These are phyloP conservation scores for Lateolabrax maculatus DNA, from an alignment of 2,797 vertebrate genomes.

Conservation along the genomic window DNA sequence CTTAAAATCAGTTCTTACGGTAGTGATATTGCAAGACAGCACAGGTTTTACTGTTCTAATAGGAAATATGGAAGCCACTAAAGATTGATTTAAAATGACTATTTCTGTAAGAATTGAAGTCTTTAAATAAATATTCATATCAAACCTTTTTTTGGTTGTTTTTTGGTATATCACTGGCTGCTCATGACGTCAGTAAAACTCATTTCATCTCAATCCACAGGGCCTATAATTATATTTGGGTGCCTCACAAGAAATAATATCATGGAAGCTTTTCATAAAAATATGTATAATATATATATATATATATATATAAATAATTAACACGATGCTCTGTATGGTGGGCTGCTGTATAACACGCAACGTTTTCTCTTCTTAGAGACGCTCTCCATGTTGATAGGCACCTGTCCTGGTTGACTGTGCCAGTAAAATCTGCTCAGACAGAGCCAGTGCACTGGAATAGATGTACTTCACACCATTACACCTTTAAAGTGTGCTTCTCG, in stretches of 20 bases:
- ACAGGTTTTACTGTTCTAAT: conserved; percentile 73
- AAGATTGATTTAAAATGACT: conserved; percentile 66
- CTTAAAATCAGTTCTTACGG: conserved; percentile 19
- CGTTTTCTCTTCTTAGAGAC: not conserved
- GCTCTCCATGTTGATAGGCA: conserved; percentile 10
- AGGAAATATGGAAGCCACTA: conserved; percentile 60
- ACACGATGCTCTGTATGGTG: not conserved
- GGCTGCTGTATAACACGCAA: conserved; percentile 5
- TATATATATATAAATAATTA: not conserved
- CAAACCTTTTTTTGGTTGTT: conserved; percentile 35
- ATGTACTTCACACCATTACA: conserved; percentile 48
- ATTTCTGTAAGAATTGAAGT: conserved; percentile 77
- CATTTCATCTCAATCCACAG: not conserved
- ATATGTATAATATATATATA: not conserved
- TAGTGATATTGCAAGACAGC: conserved; percentile 56
- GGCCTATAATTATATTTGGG: not conserved
- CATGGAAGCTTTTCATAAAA: not conserved
- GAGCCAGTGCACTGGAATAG: conserved; percentile 43
- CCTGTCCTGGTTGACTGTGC: conserved; percentile 12
- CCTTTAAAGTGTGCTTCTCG: conserved; percentile 37
- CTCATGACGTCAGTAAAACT: not conserved
- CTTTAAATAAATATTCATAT: conserved; percentile 82
- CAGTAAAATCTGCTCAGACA: conserved; percentile 18
- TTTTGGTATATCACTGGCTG: not conserved
- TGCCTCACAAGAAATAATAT: not conserved